Base-by-base conservation (phyloP, 2,888 invertebrate species). In the Cetonia aurata region DNA sequence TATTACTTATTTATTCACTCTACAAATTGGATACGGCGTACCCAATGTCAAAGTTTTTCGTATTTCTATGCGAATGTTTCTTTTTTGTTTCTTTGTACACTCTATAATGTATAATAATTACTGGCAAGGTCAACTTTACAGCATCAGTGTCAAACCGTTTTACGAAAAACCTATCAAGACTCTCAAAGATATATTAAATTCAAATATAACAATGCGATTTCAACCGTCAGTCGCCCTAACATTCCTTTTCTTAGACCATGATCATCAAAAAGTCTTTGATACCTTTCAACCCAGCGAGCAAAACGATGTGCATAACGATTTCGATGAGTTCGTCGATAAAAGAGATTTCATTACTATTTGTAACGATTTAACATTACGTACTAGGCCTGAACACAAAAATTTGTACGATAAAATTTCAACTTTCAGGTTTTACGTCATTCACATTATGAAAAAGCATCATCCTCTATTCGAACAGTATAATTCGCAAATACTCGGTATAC, bases 391-490 rank as follows among this genome's bases (percentile, higher is more conserved):
- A 19, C 67, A 59, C 57, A 67, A 67, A 25, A 37, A 41, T n/a
- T 57, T 57, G 17, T 71, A 66, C 42, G 67, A 71, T 19, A 59
- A 59, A 25, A 42, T 71, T 10, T 13, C 37, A 0, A 25, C 57
- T 12, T 67, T 56, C 17, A 41, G 41, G 10, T 67, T 59, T 52
- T 46, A 59, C 19, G 50, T 67, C 10, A 25, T 50, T 0, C 53
- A 59, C 4, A 41, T 71, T 19, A 71, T 71, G 71, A 67, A 48
- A 44, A 71, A 57, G 42, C 25, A 71, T 59, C 71, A 71, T 12
- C 59, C 52, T 3, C 12, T 71, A 6, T 67, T 57, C 46, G 71
- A 71, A 31, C 66, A 67, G 50, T 66, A 66, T 17, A 52, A 50
- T n/a, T 44, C 25, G 0, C 56, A 59, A 52, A 31, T 71, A 37